phyloP scores from a whole-genome alignment of 2,113 vertebrate genomes.

The Sander lucioperca region DNA sequence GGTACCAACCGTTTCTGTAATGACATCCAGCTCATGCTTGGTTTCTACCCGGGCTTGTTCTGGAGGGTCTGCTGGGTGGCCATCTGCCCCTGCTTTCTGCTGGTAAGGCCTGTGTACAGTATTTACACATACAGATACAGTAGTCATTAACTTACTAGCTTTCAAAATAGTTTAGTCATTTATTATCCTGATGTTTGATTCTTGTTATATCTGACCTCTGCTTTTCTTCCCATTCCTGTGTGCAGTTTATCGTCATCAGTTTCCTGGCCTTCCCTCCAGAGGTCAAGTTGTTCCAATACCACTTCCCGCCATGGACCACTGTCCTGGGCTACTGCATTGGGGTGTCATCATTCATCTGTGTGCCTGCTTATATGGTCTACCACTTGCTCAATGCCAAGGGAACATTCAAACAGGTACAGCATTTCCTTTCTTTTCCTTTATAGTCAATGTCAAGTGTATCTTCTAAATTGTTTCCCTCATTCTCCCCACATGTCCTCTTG shows the following conservation, averaged over 20 bases:
- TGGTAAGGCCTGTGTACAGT: constrained; percentile 86
- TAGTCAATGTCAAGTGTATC: background rate
- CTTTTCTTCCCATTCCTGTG: constrained; percentile 31
- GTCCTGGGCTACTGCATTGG: constrained; percentile 95
- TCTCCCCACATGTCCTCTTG: background rate
- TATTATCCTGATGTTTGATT: background rate
- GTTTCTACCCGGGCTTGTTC: constrained; percentile 93
- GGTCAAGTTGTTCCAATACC: constrained; percentile 91
- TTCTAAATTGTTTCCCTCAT: background rate
- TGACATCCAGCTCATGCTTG: constrained; percentile 93
- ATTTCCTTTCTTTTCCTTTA: background rate
- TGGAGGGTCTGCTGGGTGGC: constrained; percentile 96
- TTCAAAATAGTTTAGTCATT: background rate
- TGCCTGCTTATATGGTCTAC: constrained; percentile 93
- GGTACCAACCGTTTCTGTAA: constrained; percentile 94
- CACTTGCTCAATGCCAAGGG: constrained; percentile 90
- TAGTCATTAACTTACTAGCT: background rate
- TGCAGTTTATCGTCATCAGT: constrained; percentile 95
- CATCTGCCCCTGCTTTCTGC: constrained; percentile 94
- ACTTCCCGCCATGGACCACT: constrained; percentile 93
- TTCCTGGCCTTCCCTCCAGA: constrained; percentile 92
- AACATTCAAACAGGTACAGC: constrained; percentile 94
- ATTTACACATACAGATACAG: constrained; percentile 2
- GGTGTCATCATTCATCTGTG: constrained; percentile 94
- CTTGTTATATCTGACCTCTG: background rate